Evolutionary conservation across 2,888 invertebrate genomes (phyloP).

Genomic region (Caenorhabditis auriculariae): DNA sequence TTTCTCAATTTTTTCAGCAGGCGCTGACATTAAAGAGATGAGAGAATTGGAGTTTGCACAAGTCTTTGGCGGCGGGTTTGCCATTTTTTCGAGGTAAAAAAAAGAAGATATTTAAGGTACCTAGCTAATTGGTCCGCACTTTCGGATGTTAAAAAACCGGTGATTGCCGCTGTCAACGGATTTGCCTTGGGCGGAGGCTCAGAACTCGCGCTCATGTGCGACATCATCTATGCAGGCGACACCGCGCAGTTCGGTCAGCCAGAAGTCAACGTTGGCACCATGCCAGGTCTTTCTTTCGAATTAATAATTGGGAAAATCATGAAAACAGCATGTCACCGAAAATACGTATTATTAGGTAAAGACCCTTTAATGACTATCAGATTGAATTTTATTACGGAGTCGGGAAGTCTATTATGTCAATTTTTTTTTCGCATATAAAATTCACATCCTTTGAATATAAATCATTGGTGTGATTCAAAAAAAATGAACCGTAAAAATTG

Average conservation of each 20-base stretch:
- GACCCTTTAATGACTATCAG: no score
- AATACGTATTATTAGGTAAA: no score
- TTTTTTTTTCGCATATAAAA: no score
- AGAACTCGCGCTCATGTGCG: conserved; percentile 97
- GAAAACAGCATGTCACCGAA: no score
- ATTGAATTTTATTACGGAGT: no score
- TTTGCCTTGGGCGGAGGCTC: conserved; percentile 97
- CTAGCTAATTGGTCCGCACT: conserved; percentile 81
- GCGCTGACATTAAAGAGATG: conserved; percentile 89
- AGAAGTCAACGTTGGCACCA: conserved; percentile 83
- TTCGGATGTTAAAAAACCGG: conserved; percentile 78
- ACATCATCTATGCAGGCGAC: conserved; percentile 91
- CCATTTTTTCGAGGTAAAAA: no score
- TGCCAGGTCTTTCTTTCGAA: conserved; percentile 42
- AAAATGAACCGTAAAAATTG: no score
- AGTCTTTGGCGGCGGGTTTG: conserved; percentile 14
- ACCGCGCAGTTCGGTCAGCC: conserved; percentile 97
- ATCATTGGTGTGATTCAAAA: no score
- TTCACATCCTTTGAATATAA: no score
- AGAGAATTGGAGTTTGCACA: conserved; percentile 48
- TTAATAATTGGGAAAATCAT: not conserved
- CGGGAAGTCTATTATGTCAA: no score
- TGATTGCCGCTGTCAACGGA: conserved; percentile 97
- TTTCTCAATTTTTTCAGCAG: conserved; percentile 67
- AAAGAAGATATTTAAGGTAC: conserved; percentile 70